Base-by-base conservation (phyloP, 2,113 vertebrate species). In the Enhydra lutris region DNA sequence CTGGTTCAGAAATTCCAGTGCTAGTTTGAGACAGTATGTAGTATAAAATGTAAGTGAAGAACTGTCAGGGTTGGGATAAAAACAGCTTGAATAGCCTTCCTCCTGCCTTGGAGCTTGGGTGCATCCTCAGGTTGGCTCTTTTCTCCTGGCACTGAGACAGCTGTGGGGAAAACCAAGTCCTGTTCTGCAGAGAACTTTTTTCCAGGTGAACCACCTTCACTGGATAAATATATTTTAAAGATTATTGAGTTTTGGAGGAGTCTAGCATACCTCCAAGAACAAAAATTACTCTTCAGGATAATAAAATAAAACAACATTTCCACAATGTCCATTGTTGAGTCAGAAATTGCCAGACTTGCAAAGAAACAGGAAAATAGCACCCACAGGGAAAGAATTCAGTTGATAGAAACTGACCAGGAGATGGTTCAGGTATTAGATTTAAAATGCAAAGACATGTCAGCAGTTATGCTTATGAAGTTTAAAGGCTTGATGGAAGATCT, bases 401-500 rank as follows among this genome's bases (percentile, higher is more conserved):
- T 82, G 21, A 45, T 9, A 52, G 74, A 59, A 39, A 63, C 50
- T 3, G 76, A 87, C 3, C 50, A n/a, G 24, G 83, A 85, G 11
- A 29, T 59, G 7, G 61, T 52, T 24, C 10, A 59, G 4, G 42
- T 63, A 0, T 18, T 71, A 13, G 55, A 73, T 45, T 45, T 91
- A 52, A 93, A 83, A 20, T 71, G 18, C 57, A 57, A n/a, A 36
- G 31, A 96, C 6, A 13, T 86, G 34, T 85, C 93, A 36, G 26
- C 95, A 57, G 31, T 47, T 67, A 52, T 65, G 73, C 81, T 57
- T 84, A 55, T 57, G 21, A 73, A 92, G 24, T 79, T 91, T 42
- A 84, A 92, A 39, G 59, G 91, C 31, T 94, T 97, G 47, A 94
- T 76, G 83, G 93, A 86, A 89, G 95, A 92, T 57, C 36, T 94